A percentile compares a stretch with the other conserved stretches of the same genome.
Conservation (phyloP, 2,113 vertebrate species). For the Nycticryphes semicollaris region DNA sequence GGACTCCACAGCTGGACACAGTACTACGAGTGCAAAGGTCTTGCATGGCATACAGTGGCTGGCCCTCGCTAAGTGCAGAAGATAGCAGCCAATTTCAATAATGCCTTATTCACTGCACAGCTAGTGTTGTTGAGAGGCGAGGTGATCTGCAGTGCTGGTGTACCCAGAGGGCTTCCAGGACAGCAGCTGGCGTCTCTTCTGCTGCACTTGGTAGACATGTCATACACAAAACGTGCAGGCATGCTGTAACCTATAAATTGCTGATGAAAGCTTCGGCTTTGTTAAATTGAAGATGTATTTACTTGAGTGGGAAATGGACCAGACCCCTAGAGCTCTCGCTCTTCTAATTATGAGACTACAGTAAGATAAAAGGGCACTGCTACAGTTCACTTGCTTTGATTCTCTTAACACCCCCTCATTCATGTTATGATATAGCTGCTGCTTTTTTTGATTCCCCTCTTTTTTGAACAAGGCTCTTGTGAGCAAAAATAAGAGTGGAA, state of each 20-base stretch:
- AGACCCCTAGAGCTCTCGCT: background rate
- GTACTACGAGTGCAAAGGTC: too few relatives aligned
- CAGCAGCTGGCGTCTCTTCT: background rate
- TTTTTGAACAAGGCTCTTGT: background rate
- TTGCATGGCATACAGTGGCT: too few relatives aligned
- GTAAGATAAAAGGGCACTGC: background rate
- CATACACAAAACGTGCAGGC: background rate
- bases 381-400: background rate
- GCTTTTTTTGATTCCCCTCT: background rate
- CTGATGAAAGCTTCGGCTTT: background rate
- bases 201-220: background rate
- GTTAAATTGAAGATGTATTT: background rate
- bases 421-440: background rate
- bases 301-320: background rate
- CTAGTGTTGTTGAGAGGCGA: too few relatives aligned
- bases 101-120: background rate
- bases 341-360: background rate
- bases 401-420: background rate
- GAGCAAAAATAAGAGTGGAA: background rate
- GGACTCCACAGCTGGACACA: background rate
- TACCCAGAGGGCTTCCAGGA: background rate
- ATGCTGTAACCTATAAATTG: background rate
- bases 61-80: fast-evolving
- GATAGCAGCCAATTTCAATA: background rate
- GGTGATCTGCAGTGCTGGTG: fast-evolving